Evolutionary conservation across 2,888 invertebrate species (phyloP), one percentile per base, ranked within the genome.

Genomic region (Bombyx huttoni): DNA sequence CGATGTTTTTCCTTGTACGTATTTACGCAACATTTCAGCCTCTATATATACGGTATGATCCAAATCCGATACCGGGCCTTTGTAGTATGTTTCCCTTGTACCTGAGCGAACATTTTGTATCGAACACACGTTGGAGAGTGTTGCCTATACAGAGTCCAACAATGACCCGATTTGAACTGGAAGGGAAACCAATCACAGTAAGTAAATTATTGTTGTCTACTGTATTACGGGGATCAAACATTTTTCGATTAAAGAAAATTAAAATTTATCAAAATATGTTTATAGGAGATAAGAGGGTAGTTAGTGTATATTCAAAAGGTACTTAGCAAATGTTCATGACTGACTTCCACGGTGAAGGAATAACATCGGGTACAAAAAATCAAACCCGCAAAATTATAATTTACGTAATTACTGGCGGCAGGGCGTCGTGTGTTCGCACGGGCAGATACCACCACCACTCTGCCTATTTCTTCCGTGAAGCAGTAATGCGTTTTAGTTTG

Each of bases 51-150:
- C 73, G 88, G 55, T 87, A 82, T 65, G 88, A 88, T 64, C 81
- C 77, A 35, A 72, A 86, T 58, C 79, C 86, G 47, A 71, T 87
- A 40, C 88, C 88, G 33, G 88, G 87, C 1, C 64, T 87, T 35
- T 68, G 68, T 51, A 80, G 81, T n/a, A 59, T 69, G 58, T 82
- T 70, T 57, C 79, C 84, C n/a, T 55, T 88, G 51, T 83, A 81
- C 57, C 67, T 88, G 56, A 87, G 87, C 63, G 70, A 81, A 63
- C 70, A 86, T 65, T 73, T 73, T 53, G 85, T 87, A 24, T 78
- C 82, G 14, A 87, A 84, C 64, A 78, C 83, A 3, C 77, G 88
- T 53, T 88, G 86, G 86, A 75, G 85, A 52, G 68, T 85, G 33
- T 63, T 88, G 53, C 86, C 88, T 0, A 56, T 68, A n/a, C 81